Conservation (phyloP, 2,888 invertebrate genomes). For the Unio pictorum region DNA sequence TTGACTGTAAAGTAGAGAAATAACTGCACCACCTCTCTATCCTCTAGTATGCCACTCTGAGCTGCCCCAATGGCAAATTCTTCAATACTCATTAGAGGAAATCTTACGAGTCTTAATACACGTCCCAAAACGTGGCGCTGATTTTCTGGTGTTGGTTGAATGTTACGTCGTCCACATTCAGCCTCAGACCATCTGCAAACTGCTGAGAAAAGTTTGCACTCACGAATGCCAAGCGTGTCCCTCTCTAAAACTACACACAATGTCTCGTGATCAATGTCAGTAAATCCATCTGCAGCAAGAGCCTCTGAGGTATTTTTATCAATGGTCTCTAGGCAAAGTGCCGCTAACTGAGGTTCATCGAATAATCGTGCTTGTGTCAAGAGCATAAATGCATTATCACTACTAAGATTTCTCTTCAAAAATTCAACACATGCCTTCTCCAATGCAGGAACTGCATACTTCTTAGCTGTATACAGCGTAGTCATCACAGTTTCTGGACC, state of each 20-base stretch:
- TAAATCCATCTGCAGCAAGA: constrained; percentile 84
- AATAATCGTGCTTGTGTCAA: constrained; percentile 84
- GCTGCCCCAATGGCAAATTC: constrained; percentile 82
- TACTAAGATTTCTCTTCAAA: constrained; percentile 81
- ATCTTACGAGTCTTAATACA: constrained; percentile 82
- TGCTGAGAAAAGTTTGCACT: constrained; percentile 83
- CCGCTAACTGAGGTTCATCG: constrained; percentile 87
- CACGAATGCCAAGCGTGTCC: constrained; percentile 84
- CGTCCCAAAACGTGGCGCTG: constrained; percentile 81
- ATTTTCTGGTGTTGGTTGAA: constrained; percentile 80
- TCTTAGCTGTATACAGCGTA: constrained; percentile 88
- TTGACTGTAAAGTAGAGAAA: constrained; percentile 77
- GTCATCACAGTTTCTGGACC: constrained; percentile 91
- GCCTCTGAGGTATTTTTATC: constrained; percentile 88
- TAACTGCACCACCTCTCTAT: constrained; percentile 81
- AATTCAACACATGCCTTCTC: constrained; percentile 89
- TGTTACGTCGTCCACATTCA: constrained; percentile 80
- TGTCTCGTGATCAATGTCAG: constrained; percentile 86
- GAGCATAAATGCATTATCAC: constrained; percentile 87
- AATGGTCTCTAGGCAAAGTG: constrained; percentile 85
- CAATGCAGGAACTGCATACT: constrained; percentile 87
- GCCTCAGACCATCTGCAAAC: constrained; percentile 69
- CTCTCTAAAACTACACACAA: constrained; percentile 83
- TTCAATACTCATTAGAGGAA: constrained; percentile 88
- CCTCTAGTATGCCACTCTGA: constrained; percentile 81